Evolutionary conservation across 2,888 invertebrate species (phyloP).

Genomic region (Lasioglossum figueresi): DNA sequence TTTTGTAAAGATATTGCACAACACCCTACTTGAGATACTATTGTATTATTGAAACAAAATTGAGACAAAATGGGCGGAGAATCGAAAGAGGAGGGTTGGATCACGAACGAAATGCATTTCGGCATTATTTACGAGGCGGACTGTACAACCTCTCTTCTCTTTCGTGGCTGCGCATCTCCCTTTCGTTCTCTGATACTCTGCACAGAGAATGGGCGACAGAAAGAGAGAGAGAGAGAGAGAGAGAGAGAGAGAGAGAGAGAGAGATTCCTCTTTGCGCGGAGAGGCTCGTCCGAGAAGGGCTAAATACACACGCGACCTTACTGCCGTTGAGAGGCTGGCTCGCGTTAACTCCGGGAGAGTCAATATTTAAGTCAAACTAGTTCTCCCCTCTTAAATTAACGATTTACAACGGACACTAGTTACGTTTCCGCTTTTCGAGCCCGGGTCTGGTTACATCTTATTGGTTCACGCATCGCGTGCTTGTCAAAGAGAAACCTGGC

Average conservation of each 20-base stretch:
- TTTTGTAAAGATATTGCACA: too few species aligned
- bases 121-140: background rate
- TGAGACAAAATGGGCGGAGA: background rate
- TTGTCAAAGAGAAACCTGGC: background rate
- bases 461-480: slow-evolving; percentile 28
- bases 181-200: slow-evolving; percentile 8
- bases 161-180: background rate
- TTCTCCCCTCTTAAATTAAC: slow-evolving; percentile 71
- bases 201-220: background rate
- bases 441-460: slow-evolving; percentile 44
- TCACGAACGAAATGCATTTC: background rate
- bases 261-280: slow-evolving; percentile 54
- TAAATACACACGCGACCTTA: slow-evolving; percentile 69
- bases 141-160: slow-evolving; percentile 7
- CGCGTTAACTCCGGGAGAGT: slow-evolving; percentile 68
- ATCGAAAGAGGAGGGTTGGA: background rate
- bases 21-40: too few species aligned
- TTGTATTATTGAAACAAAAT: background rate
- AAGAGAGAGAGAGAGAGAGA: background rate
- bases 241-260: background rate
- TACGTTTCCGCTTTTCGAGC: slow-evolving; percentile 53
- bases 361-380: slow-evolving; percentile 71
- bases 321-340: slow-evolving; percentile 45
- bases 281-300: slow-evolving; percentile 56
- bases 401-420: slow-evolving; percentile 66